A percentile compares a stretch with the other conserved stretches of the same genome.
phyloP scores from a whole-genome alignment of 2,797 vertebrate genomes.

The Gymnothorax javanicus region DNA sequence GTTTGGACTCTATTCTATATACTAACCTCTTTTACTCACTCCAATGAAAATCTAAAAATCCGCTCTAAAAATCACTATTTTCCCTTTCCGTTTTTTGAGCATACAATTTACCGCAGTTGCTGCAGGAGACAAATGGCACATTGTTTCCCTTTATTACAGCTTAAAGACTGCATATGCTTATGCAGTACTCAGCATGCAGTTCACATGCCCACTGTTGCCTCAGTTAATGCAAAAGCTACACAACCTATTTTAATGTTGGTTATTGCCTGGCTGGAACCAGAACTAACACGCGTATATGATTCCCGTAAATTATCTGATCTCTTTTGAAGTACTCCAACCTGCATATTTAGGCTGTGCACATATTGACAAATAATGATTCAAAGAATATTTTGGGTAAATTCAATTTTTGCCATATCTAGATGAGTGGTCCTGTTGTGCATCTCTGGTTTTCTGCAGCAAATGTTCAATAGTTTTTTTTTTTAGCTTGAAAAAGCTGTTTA shows the following conservation, averaged over 20 bases:
- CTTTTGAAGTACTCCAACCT: background rate
- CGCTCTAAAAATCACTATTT: background rate
- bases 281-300: background rate
- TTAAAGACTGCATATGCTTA: conserved; percentile 3
- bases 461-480: conserved; percentile 83
- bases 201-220: background rate
- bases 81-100: no score
- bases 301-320: background rate
- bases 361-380: background rate
- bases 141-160: background rate
- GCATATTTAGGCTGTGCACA: conserved; percentile 14
- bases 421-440: conserved; percentile 67
- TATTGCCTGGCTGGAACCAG: background rate
- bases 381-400: conserved; percentile 44
- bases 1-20: no score
- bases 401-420: conserved; percentile 68
- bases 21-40: background rate
- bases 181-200: background rate
- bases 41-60: no score
- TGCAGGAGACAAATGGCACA: background rate
- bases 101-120: background rate
- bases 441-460: conserved; percentile 78
- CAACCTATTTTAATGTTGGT: background rate
- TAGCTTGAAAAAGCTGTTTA: conserved; percentile 64
- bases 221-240: background rate